Conservation (phyloP, 2,888 invertebrate genomes). For the Brenthis hecate region DNA sequence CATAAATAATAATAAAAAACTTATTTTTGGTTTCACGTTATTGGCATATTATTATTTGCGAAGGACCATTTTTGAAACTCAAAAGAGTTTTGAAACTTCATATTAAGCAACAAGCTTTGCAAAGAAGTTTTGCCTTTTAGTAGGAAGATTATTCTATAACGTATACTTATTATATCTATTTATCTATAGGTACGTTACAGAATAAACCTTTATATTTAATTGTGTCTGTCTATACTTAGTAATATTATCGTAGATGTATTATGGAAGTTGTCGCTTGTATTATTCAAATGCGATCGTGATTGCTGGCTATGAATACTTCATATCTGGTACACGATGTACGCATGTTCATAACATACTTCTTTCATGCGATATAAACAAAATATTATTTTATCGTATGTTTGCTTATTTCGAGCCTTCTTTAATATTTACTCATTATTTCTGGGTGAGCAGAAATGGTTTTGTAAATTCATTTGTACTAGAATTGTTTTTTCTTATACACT, state of each 20-base stretch:
- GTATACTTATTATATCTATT: too few species aligned
- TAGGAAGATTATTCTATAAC: too few species aligned
- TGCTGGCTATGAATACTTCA: slow-evolving; percentile 33
- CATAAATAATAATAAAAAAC: too few species aligned
- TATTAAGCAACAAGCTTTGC: too few species aligned
- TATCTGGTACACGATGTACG: slow-evolving; percentile 1
- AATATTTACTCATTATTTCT: not conserved
- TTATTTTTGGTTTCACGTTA: too few species aligned
- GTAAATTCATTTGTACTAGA: too few species aligned
- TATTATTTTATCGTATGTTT: not conserved
- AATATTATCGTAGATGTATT: slow-evolving; percentile 18
- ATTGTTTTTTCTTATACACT: too few species aligned
- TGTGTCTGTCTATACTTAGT: not conserved
- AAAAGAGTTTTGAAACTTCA: too few species aligned
- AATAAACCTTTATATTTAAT: not conserved
- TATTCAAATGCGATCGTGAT: slow-evolving; percentile 43
- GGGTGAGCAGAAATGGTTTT: too few species aligned
- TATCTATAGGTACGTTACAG: not conserved
- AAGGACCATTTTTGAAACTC: too few species aligned
- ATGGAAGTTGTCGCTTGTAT: slow-evolving; percentile 42
- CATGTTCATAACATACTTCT: not conserved
- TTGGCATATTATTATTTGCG: too few species aligned
- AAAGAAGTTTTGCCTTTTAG: too few species aligned
- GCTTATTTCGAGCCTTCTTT: not conserved
- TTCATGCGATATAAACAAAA: not conserved